A percentile compares a stretch with the other conserved stretches of the same genome.
Conservation (phyloP, 2,888 invertebrate genomes). For the Pilophorus perplexus region DNA sequence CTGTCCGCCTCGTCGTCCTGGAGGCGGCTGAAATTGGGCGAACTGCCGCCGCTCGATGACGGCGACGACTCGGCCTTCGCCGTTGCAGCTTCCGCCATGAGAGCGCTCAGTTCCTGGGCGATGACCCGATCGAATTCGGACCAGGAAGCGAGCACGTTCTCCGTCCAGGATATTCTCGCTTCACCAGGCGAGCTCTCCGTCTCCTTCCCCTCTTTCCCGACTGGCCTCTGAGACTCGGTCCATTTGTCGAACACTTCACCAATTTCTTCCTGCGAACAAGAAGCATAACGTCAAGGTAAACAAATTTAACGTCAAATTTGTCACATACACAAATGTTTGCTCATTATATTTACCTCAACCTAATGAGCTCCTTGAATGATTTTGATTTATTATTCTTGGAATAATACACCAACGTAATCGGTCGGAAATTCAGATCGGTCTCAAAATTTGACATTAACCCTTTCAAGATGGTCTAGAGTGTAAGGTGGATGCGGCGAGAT, state of each 20-base stretch:
- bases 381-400: no score
- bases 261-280: conserved; percentile 53
- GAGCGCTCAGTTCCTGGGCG: conserved; percentile 46
- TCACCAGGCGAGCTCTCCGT: conserved; percentile 13
- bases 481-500: no score
- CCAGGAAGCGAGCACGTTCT: conserved; percentile 48
- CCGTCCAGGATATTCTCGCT: conserved; percentile 48
- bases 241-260: conserved; percentile 52
- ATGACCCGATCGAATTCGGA: conserved; percentile 50
- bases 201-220: conserved; percentile 22
- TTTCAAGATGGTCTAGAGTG: no score
- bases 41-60: conserved; percentile 21
- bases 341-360: not conserved
- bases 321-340: not conserved
- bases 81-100: conserved; percentile 11
- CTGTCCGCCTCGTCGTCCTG: conserved; percentile 43
- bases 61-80: conserved; percentile 10
- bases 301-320: no score
- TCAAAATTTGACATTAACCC: no score
- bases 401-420: no score
- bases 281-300: no score
- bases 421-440: no score
- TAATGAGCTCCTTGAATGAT: not conserved
- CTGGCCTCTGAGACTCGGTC: conserved; percentile 45
- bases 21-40: conserved; percentile 28